These are phyloP conservation scores for Lanius ludovicianus DNA, from an alignment of 2,113 vertebrate genomes.

Conservation along the genomic window DNA sequence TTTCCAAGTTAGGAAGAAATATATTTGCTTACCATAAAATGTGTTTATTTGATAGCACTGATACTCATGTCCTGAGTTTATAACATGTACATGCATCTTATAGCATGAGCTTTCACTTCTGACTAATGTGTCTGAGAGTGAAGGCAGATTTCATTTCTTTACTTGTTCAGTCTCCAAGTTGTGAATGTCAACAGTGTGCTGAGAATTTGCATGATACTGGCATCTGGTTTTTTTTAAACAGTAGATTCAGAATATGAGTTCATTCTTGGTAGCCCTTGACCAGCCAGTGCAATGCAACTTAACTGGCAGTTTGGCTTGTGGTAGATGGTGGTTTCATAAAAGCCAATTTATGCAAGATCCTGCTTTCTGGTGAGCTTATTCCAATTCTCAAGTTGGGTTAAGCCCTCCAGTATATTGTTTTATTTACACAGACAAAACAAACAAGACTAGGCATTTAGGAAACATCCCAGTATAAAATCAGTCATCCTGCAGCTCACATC, in stretches of 20 bases:
- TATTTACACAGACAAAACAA: background rate
- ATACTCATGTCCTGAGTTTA: background rate
- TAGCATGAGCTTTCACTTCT: background rate
- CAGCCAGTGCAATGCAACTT: background rate
- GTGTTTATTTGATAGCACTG: background rate
- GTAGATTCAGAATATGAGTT: background rate
- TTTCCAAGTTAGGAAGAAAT: background rate
- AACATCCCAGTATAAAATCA: background rate
- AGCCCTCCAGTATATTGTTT: background rate
- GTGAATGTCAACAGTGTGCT: background rate
- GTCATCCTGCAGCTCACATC: rapidly evolving
- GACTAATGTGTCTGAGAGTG: background rate
- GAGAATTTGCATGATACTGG: background rate
- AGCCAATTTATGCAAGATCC: background rate
- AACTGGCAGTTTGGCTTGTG: background rate
- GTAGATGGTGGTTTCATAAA: background rate
- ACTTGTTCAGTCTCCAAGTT: background rate
- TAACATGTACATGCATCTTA: background rate
- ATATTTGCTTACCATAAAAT: background rate
- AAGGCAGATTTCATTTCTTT: background rate
- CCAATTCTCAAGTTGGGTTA: background rate
- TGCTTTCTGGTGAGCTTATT: background rate
- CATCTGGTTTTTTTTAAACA: background rate
- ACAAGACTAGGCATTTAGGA: background rate
- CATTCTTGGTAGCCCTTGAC: background rate